These are phyloP conservation scores for Xenentodon cancila DNA, from an alignment of 2,797 vertebrate genomes.

Conservation along the genomic window DNA sequence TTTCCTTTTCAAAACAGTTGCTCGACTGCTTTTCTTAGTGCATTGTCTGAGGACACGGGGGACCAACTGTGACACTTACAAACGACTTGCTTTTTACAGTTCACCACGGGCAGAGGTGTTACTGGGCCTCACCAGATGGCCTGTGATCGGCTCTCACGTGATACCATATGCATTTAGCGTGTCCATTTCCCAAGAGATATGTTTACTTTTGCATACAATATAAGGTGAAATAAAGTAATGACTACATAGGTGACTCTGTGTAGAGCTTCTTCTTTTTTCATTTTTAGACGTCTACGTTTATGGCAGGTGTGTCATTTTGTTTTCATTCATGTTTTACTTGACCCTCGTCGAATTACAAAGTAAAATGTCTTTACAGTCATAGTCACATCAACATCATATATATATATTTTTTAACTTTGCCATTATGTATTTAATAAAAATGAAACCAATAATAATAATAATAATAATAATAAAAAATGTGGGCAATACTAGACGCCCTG, in stretches of 20 bases:
- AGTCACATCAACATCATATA: too few species aligned
- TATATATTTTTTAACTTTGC: too few species aligned
- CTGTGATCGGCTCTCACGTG: constrained; percentile 66
- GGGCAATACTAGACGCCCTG: too few species aligned
- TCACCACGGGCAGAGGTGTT: constrained; percentile 61
- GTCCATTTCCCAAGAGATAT: constrained; percentile 44
- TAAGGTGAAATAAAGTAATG: constrained; percentile 32
- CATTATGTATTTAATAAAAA: too few species aligned
- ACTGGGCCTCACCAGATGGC: constrained; percentile 71
- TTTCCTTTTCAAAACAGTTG: too few species aligned
- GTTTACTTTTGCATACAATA: constrained; percentile 47
- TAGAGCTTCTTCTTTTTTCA: neutral
- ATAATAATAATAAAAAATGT: too few species aligned
- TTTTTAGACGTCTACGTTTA: constrained; percentile 8
- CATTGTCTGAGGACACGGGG: constrained; percentile 69
- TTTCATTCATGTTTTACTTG: neutral
- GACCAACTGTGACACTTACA: constrained; percentile 76
- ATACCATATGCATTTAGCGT: constrained; percentile 50
- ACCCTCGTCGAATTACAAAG: neutral
- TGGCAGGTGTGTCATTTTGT: neutral
- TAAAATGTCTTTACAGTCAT: neutral
- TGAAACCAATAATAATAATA: too few species aligned
- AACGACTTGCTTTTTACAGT: constrained; percentile 72
- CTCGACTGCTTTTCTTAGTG: constrained; percentile 73
- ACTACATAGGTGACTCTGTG: constrained; percentile 2